Evolutionary conservation across 1,140 invertebrate genomes (phyloP), one percentile per base, ranked within the genome.

Genomic region (Steinernema feltiae): DNA sequence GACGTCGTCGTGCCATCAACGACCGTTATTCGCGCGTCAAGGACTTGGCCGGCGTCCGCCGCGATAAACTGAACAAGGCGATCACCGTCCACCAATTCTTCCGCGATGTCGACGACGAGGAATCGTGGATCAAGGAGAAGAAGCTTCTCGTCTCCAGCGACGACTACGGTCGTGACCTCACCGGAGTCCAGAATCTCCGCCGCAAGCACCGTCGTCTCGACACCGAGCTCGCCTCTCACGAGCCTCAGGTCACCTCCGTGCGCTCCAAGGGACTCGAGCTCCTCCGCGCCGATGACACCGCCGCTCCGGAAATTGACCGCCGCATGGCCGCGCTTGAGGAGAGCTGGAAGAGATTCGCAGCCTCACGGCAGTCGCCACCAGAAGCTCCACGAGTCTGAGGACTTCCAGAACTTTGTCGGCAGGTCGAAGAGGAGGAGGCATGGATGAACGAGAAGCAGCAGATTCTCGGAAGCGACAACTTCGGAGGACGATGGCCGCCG

Each of bases 121-220:
- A 99, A 87, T 95, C 94, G n/a, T 99, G 97, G 97, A 99, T 99
- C 85, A 98, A 98, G 86, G 97, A 99, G 85, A 99, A 99, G 90
- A 98, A 99, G 87, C 88, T 99, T 17, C 88, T 99, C 2, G 95
- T 99, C 0, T 93, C 94, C 2, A 97, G 94, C 1, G 96, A 98
- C 86, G 97, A 99, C 87, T 99, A 97, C 87, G 97, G 97, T 0
- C 92, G 95, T 75, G 97, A 99, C 87, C 88, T 99, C 81, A 98
- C 95, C 15, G 95, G 95, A 21, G 95, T 99, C 0, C 95, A 98
- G 87, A 99, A 99, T 87, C 88, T 99, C 46, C 92, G 95, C 81
- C 98, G 99, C 89, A 99, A 99, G 87, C 97, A 98, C 88, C 97
- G 98, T 78, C 91, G 96, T 31, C 88, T 99, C 0, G 97, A 99